Conservation (phyloP, 37 sponge, comb jelly and placozoan genomes). For the Oscarella lobularis region DNA sequence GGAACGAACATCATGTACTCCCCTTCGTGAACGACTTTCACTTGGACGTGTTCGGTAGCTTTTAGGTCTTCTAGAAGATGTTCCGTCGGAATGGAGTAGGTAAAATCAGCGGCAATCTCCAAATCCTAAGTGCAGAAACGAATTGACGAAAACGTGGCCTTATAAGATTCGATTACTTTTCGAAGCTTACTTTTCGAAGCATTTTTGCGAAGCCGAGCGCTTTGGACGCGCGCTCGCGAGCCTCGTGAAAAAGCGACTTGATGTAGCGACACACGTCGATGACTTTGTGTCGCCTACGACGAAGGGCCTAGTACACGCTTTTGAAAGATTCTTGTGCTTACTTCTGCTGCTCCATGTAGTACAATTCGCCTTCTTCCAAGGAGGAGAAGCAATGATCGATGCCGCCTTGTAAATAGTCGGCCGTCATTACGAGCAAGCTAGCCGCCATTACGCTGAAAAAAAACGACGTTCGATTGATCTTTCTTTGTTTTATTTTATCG, state of each 20-base stretch:
- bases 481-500: slow-evolving; percentile 8
- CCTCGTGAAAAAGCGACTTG: slow-evolving; percentile 36
- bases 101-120: slow-evolving; percentile 69
- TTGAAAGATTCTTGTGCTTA: too few species aligned
- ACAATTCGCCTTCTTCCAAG: too few species aligned
- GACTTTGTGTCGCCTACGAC: neutral
- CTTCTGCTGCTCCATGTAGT: too few species aligned
- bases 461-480: neutral
- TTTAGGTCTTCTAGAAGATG: slow-evolving; percentile 31
- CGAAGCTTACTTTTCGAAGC: slow-evolving; percentile 33
- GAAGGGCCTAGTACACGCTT: too few species aligned
- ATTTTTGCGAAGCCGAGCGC: slow-evolving; percentile 54
- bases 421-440: slow-evolving; percentile 33
- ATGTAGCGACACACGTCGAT: slow-evolving; percentile 35
- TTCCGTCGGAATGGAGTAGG: neutral
- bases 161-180: neutral
- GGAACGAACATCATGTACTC: neutral
- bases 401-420: slow-evolving; percentile 14
- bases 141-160: neutral
- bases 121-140: slow-evolving; percentile 32
- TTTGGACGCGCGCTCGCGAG: slow-evolving; percentile 45
- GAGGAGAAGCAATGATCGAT: slow-evolving; percentile 34
- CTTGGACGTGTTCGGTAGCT: slow-evolving; percentile 42
- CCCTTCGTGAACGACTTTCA: neutral
- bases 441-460: slow-evolving; percentile 41